Conservation (phyloP, 2,113 vertebrate genomes). For the Seriola dumerili region DNA sequence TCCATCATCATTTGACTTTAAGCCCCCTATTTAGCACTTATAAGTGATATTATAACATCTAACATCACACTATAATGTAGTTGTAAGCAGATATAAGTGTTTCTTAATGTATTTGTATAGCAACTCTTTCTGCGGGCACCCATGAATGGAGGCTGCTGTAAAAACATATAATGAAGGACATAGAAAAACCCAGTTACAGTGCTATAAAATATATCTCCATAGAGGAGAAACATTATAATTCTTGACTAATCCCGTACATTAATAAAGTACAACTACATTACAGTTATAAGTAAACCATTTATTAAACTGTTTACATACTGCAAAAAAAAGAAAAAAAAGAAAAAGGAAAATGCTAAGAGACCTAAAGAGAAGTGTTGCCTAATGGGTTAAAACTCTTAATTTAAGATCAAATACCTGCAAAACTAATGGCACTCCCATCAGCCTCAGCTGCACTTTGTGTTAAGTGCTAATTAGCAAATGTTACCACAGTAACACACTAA, state of each 20-base stretch:
- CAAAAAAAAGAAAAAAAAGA: not conserved
- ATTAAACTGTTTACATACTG: not conserved
- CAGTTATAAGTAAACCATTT: not conserved
- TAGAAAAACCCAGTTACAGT: no score
- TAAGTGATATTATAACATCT: not conserved
- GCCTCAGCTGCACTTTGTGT: not conserved
- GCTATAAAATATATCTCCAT: no score
- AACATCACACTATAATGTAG: not conserved
- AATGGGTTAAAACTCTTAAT: not conserved
- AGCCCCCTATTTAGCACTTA: not conserved
- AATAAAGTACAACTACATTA: not conserved
- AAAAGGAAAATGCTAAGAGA: not conserved
- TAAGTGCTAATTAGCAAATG: not conserved
- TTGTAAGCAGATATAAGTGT: not conserved
- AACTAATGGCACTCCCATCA: not conserved
- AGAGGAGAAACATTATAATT: not conserved
- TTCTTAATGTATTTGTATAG: not conserved
- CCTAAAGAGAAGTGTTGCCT: not conserved
- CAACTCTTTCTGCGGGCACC: no score
- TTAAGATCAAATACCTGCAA: not conserved
- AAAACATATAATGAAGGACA: no score
- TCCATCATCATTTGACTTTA: not conserved
- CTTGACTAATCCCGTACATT: no score
- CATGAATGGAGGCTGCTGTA: no score
- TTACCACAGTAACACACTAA: not conserved